Conservation (phyloP, 2,797 vertebrate genomes). For the Glossophaga mutica region DNA sequence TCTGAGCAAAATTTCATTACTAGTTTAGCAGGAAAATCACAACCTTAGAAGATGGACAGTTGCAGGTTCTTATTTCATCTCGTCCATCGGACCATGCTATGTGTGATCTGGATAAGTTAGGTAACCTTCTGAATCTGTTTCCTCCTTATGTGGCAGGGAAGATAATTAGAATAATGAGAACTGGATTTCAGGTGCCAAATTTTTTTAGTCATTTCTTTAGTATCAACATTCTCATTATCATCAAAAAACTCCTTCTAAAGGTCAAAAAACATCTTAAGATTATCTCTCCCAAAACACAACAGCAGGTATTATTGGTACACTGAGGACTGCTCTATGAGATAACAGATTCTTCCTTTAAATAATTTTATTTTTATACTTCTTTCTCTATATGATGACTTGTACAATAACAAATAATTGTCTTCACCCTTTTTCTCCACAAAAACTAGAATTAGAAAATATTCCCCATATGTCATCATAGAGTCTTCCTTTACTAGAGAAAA, state of each 20-base stretch:
- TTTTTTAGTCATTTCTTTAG: not conserved
- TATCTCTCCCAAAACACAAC: not conserved
- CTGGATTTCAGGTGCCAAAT: not conserved
- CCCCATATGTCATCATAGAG: not conserved
- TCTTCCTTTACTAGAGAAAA: not conserved
- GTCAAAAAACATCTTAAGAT: not conserved
- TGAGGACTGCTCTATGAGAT: not conserved
- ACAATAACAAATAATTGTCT: not conserved
- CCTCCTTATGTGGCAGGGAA: not conserved
- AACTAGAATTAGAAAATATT: not conserved
- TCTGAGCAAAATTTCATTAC: not conserved
- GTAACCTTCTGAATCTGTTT: not conserved
- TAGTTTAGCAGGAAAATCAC: not conserved
- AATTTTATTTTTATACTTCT: conserved; percentile 3
- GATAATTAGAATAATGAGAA: not conserved
- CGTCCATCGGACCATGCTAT: not conserved
- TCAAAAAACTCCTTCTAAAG: not conserved
- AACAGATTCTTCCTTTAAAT: not conserved
- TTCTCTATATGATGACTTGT: not conserved
- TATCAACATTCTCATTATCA: not conserved
- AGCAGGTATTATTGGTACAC: not conserved
- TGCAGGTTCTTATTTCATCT: not conserved
- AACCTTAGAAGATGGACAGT: not conserved
- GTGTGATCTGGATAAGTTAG: not conserved
- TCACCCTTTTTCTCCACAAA: not conserved